Evolutionary conservation across 2,797 vertebrate species (phyloP).

Genomic region (Acipenser transmontanus): DNA sequence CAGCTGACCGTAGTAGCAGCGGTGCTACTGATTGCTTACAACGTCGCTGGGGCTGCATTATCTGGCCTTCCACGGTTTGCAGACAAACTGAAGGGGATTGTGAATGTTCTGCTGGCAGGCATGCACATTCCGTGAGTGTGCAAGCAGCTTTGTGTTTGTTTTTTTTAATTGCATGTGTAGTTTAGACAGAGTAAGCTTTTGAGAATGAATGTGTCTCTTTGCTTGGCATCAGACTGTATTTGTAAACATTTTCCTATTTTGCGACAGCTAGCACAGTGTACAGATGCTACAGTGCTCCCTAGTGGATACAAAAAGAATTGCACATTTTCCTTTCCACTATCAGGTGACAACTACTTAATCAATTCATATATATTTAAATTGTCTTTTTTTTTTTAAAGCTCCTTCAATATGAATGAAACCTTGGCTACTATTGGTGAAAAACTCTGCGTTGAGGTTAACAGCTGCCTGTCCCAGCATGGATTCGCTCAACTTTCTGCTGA

Average conservation of each 20-base stretch:
- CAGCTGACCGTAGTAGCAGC: slow-evolving; percentile 69
- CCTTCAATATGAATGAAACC: slow-evolving; percentile 67
- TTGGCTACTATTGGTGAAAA: slow-evolving; percentile 75
- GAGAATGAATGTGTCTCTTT: too few species aligned
- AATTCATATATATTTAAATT: background rate
- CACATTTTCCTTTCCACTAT: background rate
- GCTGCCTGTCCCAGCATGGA: slow-evolving; percentile 72
- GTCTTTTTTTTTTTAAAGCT: slow-evolving; percentile 42
- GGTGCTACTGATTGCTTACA: slow-evolving; percentile 78
- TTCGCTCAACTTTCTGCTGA: slow-evolving; percentile 62
- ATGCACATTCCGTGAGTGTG: slow-evolving; percentile 74
- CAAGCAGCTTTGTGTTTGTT: too few species aligned
- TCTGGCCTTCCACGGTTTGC: slow-evolving; percentile 71
- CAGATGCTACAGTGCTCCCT: slow-evolving; percentile 9
- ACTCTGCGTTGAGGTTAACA: slow-evolving; percentile 74
- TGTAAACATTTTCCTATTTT: too few species aligned
- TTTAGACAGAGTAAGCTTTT: too few species aligned
- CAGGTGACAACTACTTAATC: too few species aligned
- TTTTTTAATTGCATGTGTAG: too few species aligned
- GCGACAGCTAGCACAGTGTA: too few species aligned
- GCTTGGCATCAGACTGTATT: too few species aligned
- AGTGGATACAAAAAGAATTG: slow-evolving; percentile 7
- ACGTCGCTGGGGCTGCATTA: slow-evolving; percentile 64
- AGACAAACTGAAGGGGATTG: slow-evolving; percentile 73
- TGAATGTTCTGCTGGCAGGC: slow-evolving; percentile 70